Base-by-base conservation (phyloP, 2,113 vertebrate genomes). In the Cinclus mexicanus region DNA sequence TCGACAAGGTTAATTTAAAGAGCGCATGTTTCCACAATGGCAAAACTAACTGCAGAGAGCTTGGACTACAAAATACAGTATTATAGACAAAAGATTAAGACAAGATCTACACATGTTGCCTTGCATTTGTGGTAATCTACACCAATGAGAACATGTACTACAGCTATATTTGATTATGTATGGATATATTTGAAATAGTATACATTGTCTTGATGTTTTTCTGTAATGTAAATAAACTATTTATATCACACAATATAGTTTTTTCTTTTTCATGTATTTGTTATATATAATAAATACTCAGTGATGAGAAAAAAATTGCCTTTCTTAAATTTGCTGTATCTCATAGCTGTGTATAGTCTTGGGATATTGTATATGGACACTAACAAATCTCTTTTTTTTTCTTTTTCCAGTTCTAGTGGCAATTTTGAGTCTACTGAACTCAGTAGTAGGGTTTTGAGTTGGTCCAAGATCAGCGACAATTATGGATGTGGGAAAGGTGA, bases 191-290 rank as follows among this genome's bases (percentile, higher is more conserved):
- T 99, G 99, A 99, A 99, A 99, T 99, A 99, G 99, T 99, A 99
- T 99, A 99, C 98, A 99, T 99, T 99, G 99, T 99, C 99, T 99
- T 99, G 99, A 99, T 99, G 98, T 99, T 99, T 99, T 99, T 99
- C 99, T 99, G 99, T 99, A 99, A 99, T 99, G 99, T 99, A 99
- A 99, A 99, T 99, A 99, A 99, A 99, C 99, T 99, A 99, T 99
- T 99, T 99, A 99, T 99, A 99, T 99, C 99, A 99, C 98, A 98
- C 98, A 98, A 98, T 98, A 98, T 98, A 98, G 98, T 98, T 98
- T 98, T 98, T 98, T 98, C 98, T 98, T 98, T 98, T 98, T 98
- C 98, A 98, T 98, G 98, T 98, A 98, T 98, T 98, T 98, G 98
- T 98, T 98, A 98, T 98, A 98, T 98, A 98, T 98, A 98, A 98